phyloP scores from a whole-genome alignment of 2,888 invertebrate species.

The Cecidostiba fungosa region DNA sequence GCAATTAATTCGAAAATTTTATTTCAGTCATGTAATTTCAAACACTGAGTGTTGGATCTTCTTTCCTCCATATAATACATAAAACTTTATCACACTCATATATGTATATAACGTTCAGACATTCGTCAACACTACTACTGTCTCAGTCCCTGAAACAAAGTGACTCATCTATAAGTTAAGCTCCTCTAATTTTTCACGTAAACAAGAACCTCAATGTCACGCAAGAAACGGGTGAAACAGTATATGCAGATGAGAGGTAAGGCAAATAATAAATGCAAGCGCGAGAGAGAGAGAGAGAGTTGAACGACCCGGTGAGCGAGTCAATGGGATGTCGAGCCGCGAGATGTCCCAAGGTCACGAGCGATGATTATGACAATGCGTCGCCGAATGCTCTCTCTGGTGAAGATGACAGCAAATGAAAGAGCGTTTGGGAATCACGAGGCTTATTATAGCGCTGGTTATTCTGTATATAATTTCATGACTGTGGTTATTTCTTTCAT shows the following conservation, averaged over 20 bases:
- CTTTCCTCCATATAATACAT: not conserved
- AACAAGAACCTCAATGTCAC: not conserved
- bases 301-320: constrained; percentile 48
- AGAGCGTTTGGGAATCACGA: not conserved
- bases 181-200: constrained; percentile 1
- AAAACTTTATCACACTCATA: not conserved
- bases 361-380: not conserved
- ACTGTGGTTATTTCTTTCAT: too few species aligned
- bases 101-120: not conserved
- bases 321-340: constrained; percentile 17
- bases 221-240: not conserved
- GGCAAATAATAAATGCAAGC: not conserved
- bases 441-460: not conserved
- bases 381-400: not conserved
- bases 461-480: not conserved
- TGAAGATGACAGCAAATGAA: not conserved
- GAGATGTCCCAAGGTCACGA: constrained; percentile 44
- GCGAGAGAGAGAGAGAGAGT: not conserved
- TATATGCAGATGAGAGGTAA: not conserved
- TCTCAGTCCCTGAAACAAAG: not conserved
- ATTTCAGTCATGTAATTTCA: not conserved
- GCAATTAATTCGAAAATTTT: not conserved
- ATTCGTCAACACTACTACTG: not conserved
- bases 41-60: not conserved
- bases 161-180: not conserved